Conservation (phyloP, 2,888 invertebrate genomes). For the Imbricaverruca yamaguchii region DNA sequence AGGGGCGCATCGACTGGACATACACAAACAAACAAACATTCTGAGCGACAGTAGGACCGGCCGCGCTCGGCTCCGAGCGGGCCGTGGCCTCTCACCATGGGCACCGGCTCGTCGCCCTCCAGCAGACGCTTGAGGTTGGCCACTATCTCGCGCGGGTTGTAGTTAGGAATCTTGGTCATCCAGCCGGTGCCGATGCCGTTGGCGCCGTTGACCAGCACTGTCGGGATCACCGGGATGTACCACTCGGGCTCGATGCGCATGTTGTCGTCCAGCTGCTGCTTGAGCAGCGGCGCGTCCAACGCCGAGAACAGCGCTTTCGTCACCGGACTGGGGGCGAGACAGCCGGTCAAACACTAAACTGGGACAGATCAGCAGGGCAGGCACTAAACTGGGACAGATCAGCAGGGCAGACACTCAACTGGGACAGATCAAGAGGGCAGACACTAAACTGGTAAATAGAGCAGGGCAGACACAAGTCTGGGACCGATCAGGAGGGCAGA, state of each 20-base stretch:
- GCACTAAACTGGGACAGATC: no score
- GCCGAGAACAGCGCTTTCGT: conserved; percentile 70
- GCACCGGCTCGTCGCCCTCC: conserved; percentile 64
- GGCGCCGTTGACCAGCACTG: conserved; percentile 93
- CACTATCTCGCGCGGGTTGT: conserved; percentile 85
- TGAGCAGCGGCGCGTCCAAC: conserved; percentile 78
- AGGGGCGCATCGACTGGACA: no score
- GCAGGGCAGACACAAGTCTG: no score
- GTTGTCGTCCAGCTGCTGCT: conserved; percentile 87
- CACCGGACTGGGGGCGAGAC: conserved; percentile 25
- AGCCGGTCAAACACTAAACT: no score
- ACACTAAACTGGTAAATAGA: no score
- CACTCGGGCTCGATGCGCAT: conserved; percentile 88
- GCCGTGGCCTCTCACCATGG: conserved; percentile 49
- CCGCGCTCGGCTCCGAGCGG: no score
- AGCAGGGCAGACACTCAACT: no score
- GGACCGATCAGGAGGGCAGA: no score
- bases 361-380: no score
- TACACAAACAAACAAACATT: no score
- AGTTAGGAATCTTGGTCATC: conserved; percentile 96
- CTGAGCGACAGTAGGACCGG: no score
- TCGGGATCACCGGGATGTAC: conserved; percentile 92
- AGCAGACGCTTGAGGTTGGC: conserved; percentile 68
- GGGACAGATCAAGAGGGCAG: no score
- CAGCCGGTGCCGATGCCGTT: conserved; percentile 98